phyloP scores from a whole-genome alignment of 2,888 invertebrate genomes.

The Andricus quercusramuli region DNA sequence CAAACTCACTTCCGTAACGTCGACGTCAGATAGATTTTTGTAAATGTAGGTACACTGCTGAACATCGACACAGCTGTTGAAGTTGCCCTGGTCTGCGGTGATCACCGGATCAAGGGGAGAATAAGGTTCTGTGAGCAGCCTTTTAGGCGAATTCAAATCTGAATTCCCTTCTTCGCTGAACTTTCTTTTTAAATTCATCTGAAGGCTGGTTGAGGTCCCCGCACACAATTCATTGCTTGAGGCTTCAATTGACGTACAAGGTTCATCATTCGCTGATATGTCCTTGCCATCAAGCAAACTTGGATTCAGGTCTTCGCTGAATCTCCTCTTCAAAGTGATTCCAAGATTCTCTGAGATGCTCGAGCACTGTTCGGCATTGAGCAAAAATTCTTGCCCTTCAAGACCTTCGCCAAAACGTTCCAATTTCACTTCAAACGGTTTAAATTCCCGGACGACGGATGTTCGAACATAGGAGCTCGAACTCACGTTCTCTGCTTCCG shows the following conservation, averaged over 20 bases:
- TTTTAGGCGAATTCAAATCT: slow-evolving; percentile 7
- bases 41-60: slow-evolving; percentile 9
- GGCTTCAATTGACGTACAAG: neutral
- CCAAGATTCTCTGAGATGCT: slow-evolving; percentile 11
- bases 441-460: slow-evolving; percentile 6
- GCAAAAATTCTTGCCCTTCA: neutral
- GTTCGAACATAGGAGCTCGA: slow-evolving; percentile 8
- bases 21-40: neutral
- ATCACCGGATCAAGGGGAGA: neutral
- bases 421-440: slow-evolving; percentile 44
- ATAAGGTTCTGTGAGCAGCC: slow-evolving; percentile 12
- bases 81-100: slow-evolving; percentile 40
- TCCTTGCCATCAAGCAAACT: neutral
- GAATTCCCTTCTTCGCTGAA: neutral
- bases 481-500: neutral
- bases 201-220: neutral
- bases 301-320: slow-evolving; percentile 49
- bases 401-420: slow-evolving; percentile 37
- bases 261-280: neutral
- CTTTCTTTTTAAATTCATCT: slow-evolving; percentile 13
- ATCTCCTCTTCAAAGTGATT: slow-evolving; percentile 53
- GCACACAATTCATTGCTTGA: neutral
- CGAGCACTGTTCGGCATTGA: slow-evolving; percentile 22
- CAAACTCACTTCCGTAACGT: neutral
- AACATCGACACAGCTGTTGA: neutral